Base-by-base conservation (phyloP, 2,888 invertebrate species). In the Limnephilus rhombicus region DNA sequence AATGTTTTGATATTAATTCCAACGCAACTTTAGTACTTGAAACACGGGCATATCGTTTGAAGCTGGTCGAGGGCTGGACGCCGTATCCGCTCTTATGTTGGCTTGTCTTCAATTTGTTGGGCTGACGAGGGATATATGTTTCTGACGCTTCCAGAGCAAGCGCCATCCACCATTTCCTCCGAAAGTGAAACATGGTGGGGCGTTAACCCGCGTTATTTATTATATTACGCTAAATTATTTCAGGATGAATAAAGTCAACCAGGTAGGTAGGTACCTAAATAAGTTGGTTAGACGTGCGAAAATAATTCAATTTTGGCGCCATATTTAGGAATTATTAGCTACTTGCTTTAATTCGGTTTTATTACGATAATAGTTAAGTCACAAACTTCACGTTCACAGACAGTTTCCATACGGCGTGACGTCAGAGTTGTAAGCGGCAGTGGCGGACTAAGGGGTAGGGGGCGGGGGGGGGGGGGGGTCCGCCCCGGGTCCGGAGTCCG, bases 31-130 rank as follows among this genome's bases (percentile, higher is more conserved):
- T 88, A 41, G 41, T 31, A 15, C 49, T 37, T 37, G 68, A 80
- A 82, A 49, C 41, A 90, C 34, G 41, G 45, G 11, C 7, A 18
- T 29, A 83, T 49, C 83, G 82, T 90, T 90, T 45, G 83, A 90
- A 49, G 85, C 49, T 18, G 85, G 49, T 24, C 53, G 53, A 18
- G 18, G 18, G 90, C 83, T 49, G 53, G 49, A 13, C n/a, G 86
- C 81, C 18, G 90, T 80, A 29, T 81, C 87, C 90, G 83, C 34
- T 53, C 34, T 37, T 89, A 68, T 92, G 91, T 91, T 89, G 85
- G 82, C 82, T n/a, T 80, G 90, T 92, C 93, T 93, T 89, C 93
- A 93, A 93, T 93, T 92, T 92, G 93, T 80, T 91, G 87, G n/a
- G 45, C 53, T 80, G 92, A 34, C 81, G 92, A 92, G 81, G 53